Percentiles rank a stretch among this genome's conserved stretches.
phyloP scores from a whole-genome alignment of 2,113 vertebrate genomes.

The Tauraco erythrolophus region DNA sequence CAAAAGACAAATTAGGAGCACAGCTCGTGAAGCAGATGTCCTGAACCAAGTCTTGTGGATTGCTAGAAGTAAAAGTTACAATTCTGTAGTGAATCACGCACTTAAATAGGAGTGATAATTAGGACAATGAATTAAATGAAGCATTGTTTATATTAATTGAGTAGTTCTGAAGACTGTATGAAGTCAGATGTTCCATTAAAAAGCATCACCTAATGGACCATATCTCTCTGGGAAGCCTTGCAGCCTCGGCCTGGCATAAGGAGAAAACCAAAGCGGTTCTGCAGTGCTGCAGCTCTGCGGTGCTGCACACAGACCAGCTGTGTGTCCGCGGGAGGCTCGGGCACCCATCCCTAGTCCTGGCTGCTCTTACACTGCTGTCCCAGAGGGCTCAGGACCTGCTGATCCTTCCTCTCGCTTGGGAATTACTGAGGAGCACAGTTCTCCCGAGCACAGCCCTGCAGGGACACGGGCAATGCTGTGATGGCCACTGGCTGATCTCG shows the following conservation, averaged over 20 bases:
- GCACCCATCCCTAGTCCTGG: not conserved
- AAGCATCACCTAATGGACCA: not conserved
- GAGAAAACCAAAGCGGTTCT: not conserved
- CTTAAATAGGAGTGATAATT: not conserved
- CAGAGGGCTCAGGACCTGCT: not conserved
- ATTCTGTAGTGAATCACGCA: not conserved
- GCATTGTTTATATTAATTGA: not conserved
- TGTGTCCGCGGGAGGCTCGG: accelerated
- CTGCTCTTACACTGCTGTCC: not conserved
- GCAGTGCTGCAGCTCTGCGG: accelerated
- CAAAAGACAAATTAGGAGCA: not conserved
- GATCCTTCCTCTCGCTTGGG: not conserved
- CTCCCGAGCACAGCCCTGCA: not conserved
- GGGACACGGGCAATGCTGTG: accelerated
- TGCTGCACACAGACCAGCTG: not conserved
- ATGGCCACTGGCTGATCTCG: not conserved
- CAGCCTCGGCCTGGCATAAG: not conserved
- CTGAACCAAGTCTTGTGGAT: not conserved
- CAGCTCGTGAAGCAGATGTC: not conserved
- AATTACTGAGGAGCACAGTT: not conserved
- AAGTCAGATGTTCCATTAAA: not conserved
- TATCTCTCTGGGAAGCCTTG: accelerated
- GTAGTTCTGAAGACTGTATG: not conserved
- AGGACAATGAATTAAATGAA: not conserved
- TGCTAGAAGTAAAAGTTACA: not conserved